Evolutionary conservation across 1,140 invertebrate species (phyloP).

Genomic region (Drosophila insularis): DNA sequence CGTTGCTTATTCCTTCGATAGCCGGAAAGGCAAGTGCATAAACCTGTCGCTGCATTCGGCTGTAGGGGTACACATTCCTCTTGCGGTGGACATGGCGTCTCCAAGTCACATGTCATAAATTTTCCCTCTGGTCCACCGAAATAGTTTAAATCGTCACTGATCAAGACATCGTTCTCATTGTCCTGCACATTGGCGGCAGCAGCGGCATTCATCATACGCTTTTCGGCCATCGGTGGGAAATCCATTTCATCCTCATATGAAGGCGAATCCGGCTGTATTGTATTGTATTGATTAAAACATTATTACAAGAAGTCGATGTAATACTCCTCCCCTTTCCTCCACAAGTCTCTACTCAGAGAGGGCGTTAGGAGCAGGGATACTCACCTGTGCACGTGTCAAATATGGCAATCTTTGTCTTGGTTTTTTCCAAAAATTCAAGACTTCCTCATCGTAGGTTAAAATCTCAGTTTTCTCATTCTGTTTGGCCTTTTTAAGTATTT

Average conservation of each 20-base stretch:
- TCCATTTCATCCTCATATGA: conserved; percentile 71
- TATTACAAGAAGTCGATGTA: no score
- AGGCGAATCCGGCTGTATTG: conserved; percentile 40
- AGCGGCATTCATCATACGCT: conserved; percentile 69
- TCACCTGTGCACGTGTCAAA: conserved; percentile 48
- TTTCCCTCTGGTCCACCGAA: conserved; percentile 63
- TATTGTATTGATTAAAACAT: neutral
- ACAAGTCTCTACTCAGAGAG: neutral
- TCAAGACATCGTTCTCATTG: conserved; percentile 83
- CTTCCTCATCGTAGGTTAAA: conserved; percentile 51
- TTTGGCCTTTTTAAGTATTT: conserved; percentile 82
- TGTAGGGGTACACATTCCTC: conserved; percentile 86
- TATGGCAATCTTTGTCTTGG: conserved; percentile 55
- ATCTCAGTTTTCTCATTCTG: conserved; percentile 41
- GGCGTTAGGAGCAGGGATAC: neutral
- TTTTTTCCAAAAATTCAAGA: conserved; percentile 77
- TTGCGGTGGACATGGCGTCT: conserved; percentile 85
- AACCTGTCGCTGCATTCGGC: conserved; percentile 85
- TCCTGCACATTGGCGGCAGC: conserved; percentile 35
- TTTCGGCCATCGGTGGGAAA: conserved; percentile 70
- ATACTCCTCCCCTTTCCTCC: no score
- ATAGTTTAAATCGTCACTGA: conserved; percentile 69
- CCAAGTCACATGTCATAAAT: conserved; percentile 82
- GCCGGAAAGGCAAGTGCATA: conserved; percentile 87
- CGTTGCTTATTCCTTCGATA: conserved; percentile 84